These are phyloP conservation scores for Troides helena DNA, from an alignment of 2,888 invertebrate genomes.

Conservation along the genomic window DNA sequence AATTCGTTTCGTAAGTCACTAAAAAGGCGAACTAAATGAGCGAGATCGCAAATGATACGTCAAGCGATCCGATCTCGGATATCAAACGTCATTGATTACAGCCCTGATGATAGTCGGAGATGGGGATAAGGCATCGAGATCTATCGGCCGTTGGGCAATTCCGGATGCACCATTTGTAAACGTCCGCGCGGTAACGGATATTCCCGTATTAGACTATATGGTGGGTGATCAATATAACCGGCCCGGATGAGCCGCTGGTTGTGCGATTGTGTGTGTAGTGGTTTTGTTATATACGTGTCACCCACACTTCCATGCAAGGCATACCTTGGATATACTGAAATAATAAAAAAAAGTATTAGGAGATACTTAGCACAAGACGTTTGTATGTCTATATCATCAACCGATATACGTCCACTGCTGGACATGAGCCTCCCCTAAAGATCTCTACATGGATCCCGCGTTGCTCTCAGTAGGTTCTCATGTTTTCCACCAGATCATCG, in stretches of 20 bases:
- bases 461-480: too few species aligned
- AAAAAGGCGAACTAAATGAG: constrained; percentile 8
- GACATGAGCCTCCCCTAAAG: too few species aligned
- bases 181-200: constrained; percentile 46
- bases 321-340: too few species aligned
- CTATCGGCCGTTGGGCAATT: constrained; percentile 49
- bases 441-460: too few species aligned
- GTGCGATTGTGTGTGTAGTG: constrained; percentile 7
- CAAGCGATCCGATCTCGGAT: constrained; percentile 42
- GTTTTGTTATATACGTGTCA: too few species aligned
- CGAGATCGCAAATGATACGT: constrained; percentile 14
- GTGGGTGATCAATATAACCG: constrained; percentile 54
- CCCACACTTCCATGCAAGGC: too few species aligned
- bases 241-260: constrained; percentile 38
- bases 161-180: constrained; percentile 56
- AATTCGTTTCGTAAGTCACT: too few species aligned
- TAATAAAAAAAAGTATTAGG: too few species aligned
- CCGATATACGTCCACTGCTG: too few species aligned
- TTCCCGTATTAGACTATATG: constrained; percentile 47
- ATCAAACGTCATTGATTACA: constrained; percentile 44
- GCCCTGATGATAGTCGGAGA: constrained; percentile 41
- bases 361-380: too few species aligned
- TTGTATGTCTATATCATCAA: too few species aligned
- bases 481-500: too few species aligned
- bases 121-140: constrained; percentile 44